Base-by-base conservation (phyloP, 2,888 invertebrate genomes). In the Argyresthia albistria region DNA sequence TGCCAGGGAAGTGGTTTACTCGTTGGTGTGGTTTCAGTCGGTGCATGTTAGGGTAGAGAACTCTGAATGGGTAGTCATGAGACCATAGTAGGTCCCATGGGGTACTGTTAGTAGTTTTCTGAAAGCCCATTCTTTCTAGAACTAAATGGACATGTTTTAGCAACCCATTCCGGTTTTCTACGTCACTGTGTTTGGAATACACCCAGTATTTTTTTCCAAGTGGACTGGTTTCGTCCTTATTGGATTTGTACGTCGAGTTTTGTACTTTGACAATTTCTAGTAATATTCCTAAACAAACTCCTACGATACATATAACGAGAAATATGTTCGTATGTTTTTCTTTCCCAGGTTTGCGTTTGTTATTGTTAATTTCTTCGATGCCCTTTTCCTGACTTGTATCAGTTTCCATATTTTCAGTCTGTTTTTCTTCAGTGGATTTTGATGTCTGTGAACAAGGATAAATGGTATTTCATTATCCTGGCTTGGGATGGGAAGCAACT, bases 1-100 rank as follows among this genome's bases (percentile, higher is more conserved):
- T 95, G 0, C 98, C 98, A 0, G 98, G 98, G 63, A 97, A 94
- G 70, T 98, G 97, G 70, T 99, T 99, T 0, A 98, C 93, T 73
- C 89, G 92, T 71, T 97, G 97, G 69, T 94, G 87, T 0, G 90
- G 79, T 60, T 91, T 89, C 9, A 97, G 75, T 56, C 88, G 88
- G 54, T 84, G 89, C n/a, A 88, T 54, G 53, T 83, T 76, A 0
- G 81, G 67, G 52, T 88, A 87, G 9, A 94, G 69, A 0, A 70
- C 74, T 52, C 89, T 74, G 66, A 97, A 98, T 0, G 98, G 98
- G 72, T 96, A 98, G 64, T 97, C 96, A 73, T 98, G 97, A 0
- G 97, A 93, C 98, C 99, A 99, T 9, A 98, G 78, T 0, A 98
- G 84, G 69, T 93, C 92, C 97, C 98, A 98, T 1, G 92, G 87